Percentiles rank a stretch among this genome's conserved stretches.
Conservation (phyloP, 2,888 invertebrate species). For the Temnothorax ravouxi region DNA sequence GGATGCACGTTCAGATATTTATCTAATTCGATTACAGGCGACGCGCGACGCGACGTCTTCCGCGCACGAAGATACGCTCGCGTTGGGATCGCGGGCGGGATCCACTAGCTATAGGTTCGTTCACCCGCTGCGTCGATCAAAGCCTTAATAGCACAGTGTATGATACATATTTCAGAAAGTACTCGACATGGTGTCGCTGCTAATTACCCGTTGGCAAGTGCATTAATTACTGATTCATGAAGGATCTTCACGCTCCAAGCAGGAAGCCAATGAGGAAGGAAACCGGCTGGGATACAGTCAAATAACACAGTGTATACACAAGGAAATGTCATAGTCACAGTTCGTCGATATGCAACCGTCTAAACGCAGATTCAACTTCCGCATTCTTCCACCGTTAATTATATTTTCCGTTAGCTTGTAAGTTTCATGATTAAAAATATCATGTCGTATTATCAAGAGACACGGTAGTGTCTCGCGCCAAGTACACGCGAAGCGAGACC, state of each 20-base stretch:
- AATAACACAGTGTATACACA: background rate
- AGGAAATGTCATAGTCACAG: background rate
- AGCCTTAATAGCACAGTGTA: constrained; percentile 47
- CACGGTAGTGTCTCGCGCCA: no score
- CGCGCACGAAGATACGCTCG: constrained; percentile 5
- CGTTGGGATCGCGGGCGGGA: constrained; percentile 17
- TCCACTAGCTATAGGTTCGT: background rate
- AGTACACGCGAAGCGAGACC: no score
- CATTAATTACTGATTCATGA: constrained; percentile 65
- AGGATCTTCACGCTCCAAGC: background rate
- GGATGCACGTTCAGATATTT: constrained; percentile 52
- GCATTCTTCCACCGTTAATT: constrained; percentile 5
- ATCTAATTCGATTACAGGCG: constrained; percentile 48
- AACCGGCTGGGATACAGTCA: background rate
- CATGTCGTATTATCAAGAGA: no score
- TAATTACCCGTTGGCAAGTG: constrained; percentile 64
- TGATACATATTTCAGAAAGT: constrained; percentile 65
- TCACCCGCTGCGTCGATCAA: constrained; percentile 59
- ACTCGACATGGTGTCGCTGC: constrained; percentile 60
- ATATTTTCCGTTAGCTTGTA: no score
- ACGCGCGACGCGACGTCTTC: constrained; percentile 35
- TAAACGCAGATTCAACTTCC: background rate
- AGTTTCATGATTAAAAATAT: no score
- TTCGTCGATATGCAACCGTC: background rate
- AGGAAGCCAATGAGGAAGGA: constrained; percentile 13